Evolutionary conservation across 2,888 invertebrate species (phyloP).

Genomic region (Drosophila bunnanda): DNA sequence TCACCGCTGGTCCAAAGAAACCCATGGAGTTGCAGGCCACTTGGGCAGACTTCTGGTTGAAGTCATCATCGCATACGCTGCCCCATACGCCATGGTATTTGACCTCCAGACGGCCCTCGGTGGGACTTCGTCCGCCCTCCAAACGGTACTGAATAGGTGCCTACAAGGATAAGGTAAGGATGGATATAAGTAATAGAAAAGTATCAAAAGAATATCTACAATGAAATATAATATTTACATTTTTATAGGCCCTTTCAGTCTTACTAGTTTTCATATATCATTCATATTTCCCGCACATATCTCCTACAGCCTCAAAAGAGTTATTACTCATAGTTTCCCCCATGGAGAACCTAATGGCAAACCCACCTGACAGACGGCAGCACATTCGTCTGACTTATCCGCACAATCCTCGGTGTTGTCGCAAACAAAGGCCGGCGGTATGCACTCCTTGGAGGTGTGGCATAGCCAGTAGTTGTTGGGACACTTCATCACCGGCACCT

Average conservation of each 20-base stretch:
- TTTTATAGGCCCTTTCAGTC: too few relatives aligned
- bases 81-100: conserved; percentile 90
- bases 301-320: background rate
- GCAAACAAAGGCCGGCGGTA: conserved; percentile 87
- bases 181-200: background rate
- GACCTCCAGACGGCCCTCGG: conserved; percentile 90
- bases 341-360: background rate
- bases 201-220: background rate
- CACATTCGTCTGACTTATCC: conserved; percentile 88
- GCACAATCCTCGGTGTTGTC: conserved; percentile 88
- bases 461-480: conserved; percentile 88
- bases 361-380: conserved; percentile 87
- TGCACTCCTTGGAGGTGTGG: conserved; percentile 86
- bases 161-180: conserved; percentile 46
- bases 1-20: conserved; percentile 85
- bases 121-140: conserved; percentile 86
- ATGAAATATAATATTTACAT: too few relatives aligned
- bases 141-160: conserved; percentile 87
- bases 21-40: conserved; percentile 87
- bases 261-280: background rate
- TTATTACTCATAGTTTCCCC: background rate
- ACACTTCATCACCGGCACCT: conserved; percentile 87
- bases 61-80: conserved; percentile 92
- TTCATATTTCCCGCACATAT: background rate
- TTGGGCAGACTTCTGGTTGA: conserved; percentile 88